Conservation (phyloP, 2,113 vertebrate species). For the Hucho hucho region DNA sequence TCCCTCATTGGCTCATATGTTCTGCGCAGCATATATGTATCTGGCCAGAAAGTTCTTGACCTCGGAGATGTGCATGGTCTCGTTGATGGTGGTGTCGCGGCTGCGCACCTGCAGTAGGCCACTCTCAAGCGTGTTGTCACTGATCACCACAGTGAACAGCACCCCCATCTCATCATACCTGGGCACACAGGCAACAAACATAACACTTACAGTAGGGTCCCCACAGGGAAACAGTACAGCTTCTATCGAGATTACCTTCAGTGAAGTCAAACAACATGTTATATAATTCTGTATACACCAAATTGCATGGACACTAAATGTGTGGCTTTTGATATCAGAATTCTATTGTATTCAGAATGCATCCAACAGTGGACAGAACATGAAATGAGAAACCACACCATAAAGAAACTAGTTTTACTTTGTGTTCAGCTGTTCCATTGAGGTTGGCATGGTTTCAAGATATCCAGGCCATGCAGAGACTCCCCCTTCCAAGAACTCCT, state of each 20-base stretch:
- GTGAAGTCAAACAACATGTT: no score
- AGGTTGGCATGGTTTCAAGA: slow-evolving; percentile 76
- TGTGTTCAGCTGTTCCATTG: slow-evolving; percentile 83
- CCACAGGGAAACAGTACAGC: no score
- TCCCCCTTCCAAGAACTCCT: slow-evolving; percentile 80
- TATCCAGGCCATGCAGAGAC: slow-evolving; percentile 93
- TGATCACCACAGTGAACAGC: slow-evolving; percentile 84
- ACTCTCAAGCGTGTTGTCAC: slow-evolving; percentile 85
- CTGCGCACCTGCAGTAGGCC: slow-evolving; percentile 88
- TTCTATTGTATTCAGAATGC: no score
- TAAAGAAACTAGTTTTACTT: slow-evolving; percentile 71
- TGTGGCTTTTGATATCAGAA: no score
- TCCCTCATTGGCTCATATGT: slow-evolving; percentile 42
- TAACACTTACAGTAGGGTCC: no score
- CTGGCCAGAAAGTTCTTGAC: slow-evolving; percentile 82
- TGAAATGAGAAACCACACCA: not conserved
- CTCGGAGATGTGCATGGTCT: slow-evolving; percentile 92
- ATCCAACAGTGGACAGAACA: not conserved
- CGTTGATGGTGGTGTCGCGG: slow-evolving; percentile 90
- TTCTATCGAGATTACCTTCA: no score
- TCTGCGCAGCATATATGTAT: slow-evolving; percentile 80
- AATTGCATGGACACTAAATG: no score
- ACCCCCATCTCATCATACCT: slow-evolving; percentile 98
- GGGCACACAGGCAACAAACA: slow-evolving; percentile 10
- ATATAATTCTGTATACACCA: no score